phyloP scores from a whole-genome alignment of 2,888 invertebrate species.

The Eristalis arbustorum region DNA sequence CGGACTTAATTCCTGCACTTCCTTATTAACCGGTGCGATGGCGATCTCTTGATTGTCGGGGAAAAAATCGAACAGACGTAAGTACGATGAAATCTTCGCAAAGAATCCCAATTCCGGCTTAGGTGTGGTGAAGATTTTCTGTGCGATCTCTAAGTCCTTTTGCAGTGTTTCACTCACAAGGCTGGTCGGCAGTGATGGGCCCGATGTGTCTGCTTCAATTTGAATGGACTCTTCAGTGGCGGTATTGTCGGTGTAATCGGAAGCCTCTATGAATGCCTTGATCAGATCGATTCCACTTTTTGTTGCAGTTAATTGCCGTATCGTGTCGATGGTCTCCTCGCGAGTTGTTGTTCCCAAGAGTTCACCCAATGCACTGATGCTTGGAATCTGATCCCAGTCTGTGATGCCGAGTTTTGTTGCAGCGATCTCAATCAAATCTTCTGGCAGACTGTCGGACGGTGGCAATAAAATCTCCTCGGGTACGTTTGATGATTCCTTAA shows the following conservation, averaged over 20 bases:
- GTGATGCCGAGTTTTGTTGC: conserved; percentile 74
- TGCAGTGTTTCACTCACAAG: conserved; percentile 35
- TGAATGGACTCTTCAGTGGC: background rate
- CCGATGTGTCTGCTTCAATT: conserved; percentile 16
- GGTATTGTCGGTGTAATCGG: conserved; percentile 72
- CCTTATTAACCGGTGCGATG: conserved; percentile 1
- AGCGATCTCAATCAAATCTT: conserved; percentile 75
- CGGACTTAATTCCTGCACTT: conserved; percentile 16
- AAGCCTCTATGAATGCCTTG: conserved; percentile 75
- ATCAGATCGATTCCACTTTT: conserved; percentile 75
- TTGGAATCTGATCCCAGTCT: conserved; percentile 74
- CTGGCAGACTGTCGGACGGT: conserved; percentile 73
- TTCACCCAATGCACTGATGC: conserved; percentile 74
- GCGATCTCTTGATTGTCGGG: conserved; percentile 40
- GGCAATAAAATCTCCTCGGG: background rate
- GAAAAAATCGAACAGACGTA: conserved; percentile 74
- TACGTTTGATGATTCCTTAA: background rate
- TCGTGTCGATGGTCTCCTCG: conserved; percentile 74
- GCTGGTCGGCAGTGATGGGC: conserved; percentile 2
- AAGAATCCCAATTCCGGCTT: conserved; percentile 68
- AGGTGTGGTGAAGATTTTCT: conserved; percentile 25
- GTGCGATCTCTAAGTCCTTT: conserved; percentile 43
- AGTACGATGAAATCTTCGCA: conserved; percentile 72
- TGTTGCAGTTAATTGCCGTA: conserved; percentile 74
- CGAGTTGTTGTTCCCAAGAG: conserved; percentile 74